These are phyloP conservation scores for Porites australiensis DNA, from an alignment of 64 coral and sea anemone species.

Conservation along the genomic window DNA sequence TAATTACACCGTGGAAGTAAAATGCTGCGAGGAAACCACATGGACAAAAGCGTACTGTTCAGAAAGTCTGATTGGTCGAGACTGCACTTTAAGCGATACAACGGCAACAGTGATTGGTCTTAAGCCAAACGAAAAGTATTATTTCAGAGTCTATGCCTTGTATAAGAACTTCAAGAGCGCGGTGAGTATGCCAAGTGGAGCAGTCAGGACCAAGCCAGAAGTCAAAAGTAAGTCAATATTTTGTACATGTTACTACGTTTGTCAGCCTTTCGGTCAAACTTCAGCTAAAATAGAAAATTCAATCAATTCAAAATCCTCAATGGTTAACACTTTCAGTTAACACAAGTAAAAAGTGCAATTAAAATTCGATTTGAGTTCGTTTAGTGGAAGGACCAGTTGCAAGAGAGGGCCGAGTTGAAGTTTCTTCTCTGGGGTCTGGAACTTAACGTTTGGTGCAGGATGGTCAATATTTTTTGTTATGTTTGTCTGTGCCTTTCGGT, in stretches of 20 bases:
- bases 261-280: background rate
- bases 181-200: background rate
- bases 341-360: too few species aligned
- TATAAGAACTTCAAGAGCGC: slow-evolving; percentile 3
- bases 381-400: background rate
- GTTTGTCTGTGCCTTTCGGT: background rate
- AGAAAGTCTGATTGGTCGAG: slow-evolving; percentile 7
- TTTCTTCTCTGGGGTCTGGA: background rate
- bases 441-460: background rate
- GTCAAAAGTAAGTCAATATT: background rate
- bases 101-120: slow-evolving; percentile 27
- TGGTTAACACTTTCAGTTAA: too few species aligned
- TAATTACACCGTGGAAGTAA: slow-evolving; percentile 35
- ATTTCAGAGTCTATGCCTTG: slow-evolving; percentile 17
- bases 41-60: background rate
- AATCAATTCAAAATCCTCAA: too few species aligned
- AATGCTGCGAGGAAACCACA: slow-evolving; percentile 2
- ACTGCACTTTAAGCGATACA: slow-evolving; percentile 22
- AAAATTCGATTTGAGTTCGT: background rate
- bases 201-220: background rate
- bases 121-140: background rate
- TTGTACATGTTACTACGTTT: background rate
- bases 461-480: slow-evolving; percentile 1
- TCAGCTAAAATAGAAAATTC: too few species aligned
- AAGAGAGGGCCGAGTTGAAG: slow-evolving; percentile 27